Evolutionary conservation across 2,797 vertebrate species (phyloP).

Genomic region (Chaetodon trifasciatus): DNA sequence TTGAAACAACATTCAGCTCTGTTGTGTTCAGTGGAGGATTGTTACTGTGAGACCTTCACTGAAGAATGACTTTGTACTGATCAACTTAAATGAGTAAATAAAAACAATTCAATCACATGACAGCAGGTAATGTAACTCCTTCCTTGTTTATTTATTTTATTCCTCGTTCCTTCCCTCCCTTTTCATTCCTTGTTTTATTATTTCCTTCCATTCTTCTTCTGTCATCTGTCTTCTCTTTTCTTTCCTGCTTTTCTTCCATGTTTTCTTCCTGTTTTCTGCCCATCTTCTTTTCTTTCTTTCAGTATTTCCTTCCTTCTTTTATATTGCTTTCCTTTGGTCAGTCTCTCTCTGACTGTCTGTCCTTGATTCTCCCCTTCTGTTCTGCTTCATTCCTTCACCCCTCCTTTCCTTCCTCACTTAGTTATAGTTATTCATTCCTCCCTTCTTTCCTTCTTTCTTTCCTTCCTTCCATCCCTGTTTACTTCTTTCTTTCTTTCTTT

Average conservation of each 20-base stretch:
- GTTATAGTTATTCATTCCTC: not conserved
- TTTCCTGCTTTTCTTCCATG: not conserved
- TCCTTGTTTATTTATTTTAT: too few relatives aligned
- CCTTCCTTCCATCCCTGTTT: not conserved
- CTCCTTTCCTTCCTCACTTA: not conserved
- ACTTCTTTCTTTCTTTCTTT: not conserved
- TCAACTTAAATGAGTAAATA: not conserved
- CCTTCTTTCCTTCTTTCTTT: not conserved
- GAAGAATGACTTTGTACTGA: not conserved
- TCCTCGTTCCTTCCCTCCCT: not conserved
- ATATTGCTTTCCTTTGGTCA: not conserved
- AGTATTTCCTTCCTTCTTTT: not conserved
- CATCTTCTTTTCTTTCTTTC: not conserved
- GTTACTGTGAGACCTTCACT: not conserved
- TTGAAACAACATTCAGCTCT: not conserved
- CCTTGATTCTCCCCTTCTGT: not conserved
- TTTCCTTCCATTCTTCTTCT: not conserved
- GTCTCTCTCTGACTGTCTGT: not conserved
- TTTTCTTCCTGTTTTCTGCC: too few relatives aligned
- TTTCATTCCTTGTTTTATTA: too few relatives aligned
- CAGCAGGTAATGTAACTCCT: not conserved
- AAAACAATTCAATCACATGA: not conserved
- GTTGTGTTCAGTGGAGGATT: not conserved
- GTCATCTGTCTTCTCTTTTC: too few relatives aligned
- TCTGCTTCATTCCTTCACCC: rapidly evolving